Conservation (phyloP, 2,888 invertebrate genomes). For the Trichacis sp. region DNA sequence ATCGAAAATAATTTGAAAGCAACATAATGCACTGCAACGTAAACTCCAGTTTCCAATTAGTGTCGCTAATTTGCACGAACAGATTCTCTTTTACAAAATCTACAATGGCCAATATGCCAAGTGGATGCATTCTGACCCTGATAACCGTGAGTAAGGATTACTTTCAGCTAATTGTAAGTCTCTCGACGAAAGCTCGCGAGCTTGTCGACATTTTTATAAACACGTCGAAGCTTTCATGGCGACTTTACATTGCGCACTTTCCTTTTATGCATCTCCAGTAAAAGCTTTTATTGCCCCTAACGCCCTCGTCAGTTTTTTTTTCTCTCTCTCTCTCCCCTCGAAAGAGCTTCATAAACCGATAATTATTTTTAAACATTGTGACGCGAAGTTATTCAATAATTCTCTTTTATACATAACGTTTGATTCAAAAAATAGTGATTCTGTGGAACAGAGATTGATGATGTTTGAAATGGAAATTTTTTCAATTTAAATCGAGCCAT, state of each 20-base stretch:
- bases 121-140: neutral
- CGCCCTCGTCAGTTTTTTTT: neutral
- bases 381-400: too few relatives aligned
- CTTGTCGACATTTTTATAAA: neutral
- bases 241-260: neutral
- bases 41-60: neutral
- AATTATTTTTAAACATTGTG: too few relatives aligned
- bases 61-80: neutral
- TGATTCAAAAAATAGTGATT: too few relatives aligned
- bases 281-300: neutral
- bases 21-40: too few relatives aligned
- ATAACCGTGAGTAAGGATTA: neutral
- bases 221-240: neutral
- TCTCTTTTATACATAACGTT: too few relatives aligned
- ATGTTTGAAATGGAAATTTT: too few relatives aligned
- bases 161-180: neutral
- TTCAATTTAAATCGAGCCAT: too few relatives aligned
- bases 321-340: neutral
- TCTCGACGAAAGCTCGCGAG: neutral
- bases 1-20: too few relatives aligned
- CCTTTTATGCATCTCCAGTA: neutral
- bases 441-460: too few relatives aligned
- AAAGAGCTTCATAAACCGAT: too few relatives aligned
- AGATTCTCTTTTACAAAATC: conserved; percentile 6
- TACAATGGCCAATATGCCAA: neutral